Evolutionary conservation across 2,113 vertebrate genomes (phyloP), one percentile per base, ranked within the genome.

Genomic region (Zingel zingel): DNA sequence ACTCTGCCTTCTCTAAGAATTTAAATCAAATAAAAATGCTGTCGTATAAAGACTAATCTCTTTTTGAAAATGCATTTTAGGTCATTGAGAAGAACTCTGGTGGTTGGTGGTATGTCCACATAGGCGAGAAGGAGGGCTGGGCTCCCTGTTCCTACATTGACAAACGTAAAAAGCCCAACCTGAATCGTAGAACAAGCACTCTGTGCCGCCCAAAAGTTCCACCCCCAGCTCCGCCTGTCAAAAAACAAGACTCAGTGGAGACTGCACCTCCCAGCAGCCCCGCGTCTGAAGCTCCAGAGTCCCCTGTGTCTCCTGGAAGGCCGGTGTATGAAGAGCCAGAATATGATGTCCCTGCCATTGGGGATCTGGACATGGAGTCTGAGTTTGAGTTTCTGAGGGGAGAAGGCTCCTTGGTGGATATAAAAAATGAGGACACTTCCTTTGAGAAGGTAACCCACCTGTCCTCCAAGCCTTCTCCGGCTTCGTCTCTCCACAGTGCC

Each of bases 81-180:
- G 99, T 99, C 63, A 99, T 99, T 39, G 99, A 99, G 90, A 99
- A 99, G 93, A 99, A 99, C 92, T 98, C 98, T 6, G 97, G 98
- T 1, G 99, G 99, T 53, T 99, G 99, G 99, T 99, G 99, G 99
- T 99, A 99, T 0, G 98, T 99, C 82, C 98, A 99, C 87, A 99
- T 99, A 30, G 99, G 99, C 56, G 98, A 99, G 67, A 97, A 96
- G 85, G 99, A 99, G 89, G 99, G 99, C 77, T 99, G 99, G 99
- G 99, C 99, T 88, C 98, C 99, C 5, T 98, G 97, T 1, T 99
- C 98, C n/a, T 99, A 98, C 68, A 99, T 99, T 53, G 99, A 99
- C 83, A 99, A 99, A 92, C 97, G 99, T 77, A 99, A 99, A 93
- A 99, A 99, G 85, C 98, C 98, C 0, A 99, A 99, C 89, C 95